Evolutionary conservation across 2,113 vertebrate species (phyloP).

Genomic region (Lasiurus borealis): DNA sequence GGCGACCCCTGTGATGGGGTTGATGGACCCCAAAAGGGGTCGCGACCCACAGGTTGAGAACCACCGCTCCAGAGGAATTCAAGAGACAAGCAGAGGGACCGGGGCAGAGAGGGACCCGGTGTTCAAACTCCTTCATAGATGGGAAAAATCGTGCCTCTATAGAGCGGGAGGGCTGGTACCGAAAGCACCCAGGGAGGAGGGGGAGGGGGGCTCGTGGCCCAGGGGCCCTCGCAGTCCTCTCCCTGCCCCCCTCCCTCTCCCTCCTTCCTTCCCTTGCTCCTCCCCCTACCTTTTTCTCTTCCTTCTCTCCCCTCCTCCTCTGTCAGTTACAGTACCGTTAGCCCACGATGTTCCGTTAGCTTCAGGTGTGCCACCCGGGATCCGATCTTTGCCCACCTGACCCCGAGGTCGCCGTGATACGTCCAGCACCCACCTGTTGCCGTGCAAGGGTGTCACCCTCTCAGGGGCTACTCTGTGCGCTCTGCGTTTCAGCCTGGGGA

Average conservation of each 20-base stretch:
- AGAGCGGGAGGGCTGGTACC: neutral
- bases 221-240: accelerated
- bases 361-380: no score
- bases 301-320: neutral
- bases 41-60: no score
- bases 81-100: neutral
- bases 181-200: neutral
- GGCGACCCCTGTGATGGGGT: no score
- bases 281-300: no score
- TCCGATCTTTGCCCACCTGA: no score
- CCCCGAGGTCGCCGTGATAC: no score
- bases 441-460: accelerated
- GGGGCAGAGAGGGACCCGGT: neutral
- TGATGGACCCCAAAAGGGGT: no score
- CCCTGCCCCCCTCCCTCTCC: accelerated
- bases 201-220: accelerated
- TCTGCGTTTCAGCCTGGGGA: accelerated
- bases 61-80: neutral
- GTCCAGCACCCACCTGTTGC: neutral
- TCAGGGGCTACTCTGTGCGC: accelerated
- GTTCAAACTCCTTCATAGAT: neutral
- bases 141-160: neutral
- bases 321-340: neutral
- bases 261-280: neutral
- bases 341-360: no score